Base-by-base conservation (phyloP, 1,140 invertebrate species). In the Aphidius gifuensis region DNA sequence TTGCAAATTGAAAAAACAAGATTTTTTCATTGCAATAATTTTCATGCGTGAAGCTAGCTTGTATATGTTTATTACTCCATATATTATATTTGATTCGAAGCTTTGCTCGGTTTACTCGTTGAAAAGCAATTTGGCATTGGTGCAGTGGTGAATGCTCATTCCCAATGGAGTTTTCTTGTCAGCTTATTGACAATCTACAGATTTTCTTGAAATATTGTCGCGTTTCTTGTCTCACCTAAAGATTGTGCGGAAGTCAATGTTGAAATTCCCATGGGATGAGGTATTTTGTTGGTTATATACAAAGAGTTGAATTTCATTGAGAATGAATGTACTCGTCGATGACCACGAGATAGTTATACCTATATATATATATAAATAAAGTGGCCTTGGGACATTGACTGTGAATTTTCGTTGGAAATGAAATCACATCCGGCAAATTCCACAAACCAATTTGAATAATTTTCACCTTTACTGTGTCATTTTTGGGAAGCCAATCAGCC, bases 101-200 rank as follows among this genome's bases (percentile, higher is more conserved):
- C 16, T 16, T 49, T 56, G 56, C 49, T 45, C 4, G 7, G 44
- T 45, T 45, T 45, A 7, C 44, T 32, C 2, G 23, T 32, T 32
- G 23, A 32, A 16, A 63, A 55, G 61, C 61, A 63, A 63, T 63
- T 63, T 63, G 61, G 56, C 56, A 49, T 46, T 63, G 56, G 61
- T 49, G 40, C 40, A 47, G n/a, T n/a, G 23, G 3, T 23, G 23
- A 3, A 23, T 23, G 23, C 23, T 3, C 61, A 63, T 63, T 56
- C 53, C 61, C 56, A 63, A 38, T 47, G 5, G 56, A 58, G 48
- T 53, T 62, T 58, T 55, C 56, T 23, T 48, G 61, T 63, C 61
- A 63, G 61, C 61, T 63, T 63, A 63, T 63, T 63, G 61, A 63
- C 56, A 63, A 63, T 63, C 61, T 63, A 48, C 55, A 63, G 61